A percentile compares a stretch with the other conserved stretches of the same genome.
These are phyloP conservation scores for Rugalucina vietnamica DNA, from an alignment of 2,888 invertebrate genomes.

Conservation along the genomic window DNA sequence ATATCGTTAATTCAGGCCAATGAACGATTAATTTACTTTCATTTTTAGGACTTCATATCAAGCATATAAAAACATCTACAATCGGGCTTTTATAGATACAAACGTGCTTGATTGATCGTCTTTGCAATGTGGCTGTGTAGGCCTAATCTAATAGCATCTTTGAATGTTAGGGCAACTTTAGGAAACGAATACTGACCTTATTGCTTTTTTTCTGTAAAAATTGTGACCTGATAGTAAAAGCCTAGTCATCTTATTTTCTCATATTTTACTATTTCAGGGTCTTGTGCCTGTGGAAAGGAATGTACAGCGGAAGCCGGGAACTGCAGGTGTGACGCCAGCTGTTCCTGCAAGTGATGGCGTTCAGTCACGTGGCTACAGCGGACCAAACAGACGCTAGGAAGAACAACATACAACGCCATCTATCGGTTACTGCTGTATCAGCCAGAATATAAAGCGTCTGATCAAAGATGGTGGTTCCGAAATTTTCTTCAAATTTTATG, in stretches of 20 bases:
- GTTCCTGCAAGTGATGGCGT: not conserved
- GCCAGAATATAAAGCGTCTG: conserved; percentile 1
- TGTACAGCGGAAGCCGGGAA: not conserved
- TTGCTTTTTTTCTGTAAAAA: too few relatives aligned
- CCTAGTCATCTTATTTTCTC: too few relatives aligned
- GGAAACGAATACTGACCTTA: too few relatives aligned
- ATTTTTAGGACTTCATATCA: too few relatives aligned
- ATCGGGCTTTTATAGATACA: too few relatives aligned
- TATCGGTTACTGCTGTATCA: not conserved
- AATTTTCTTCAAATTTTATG: not conserved
- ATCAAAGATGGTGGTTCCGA: conserved; percentile 1
- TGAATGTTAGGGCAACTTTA: too few relatives aligned
- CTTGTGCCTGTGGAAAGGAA: not conserved
- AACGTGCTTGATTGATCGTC: not conserved
- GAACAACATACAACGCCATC: not conserved
- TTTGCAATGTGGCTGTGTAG: too few relatives aligned
- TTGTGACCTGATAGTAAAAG: too few relatives aligned
- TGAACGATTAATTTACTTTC: too few relatives aligned
- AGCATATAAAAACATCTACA: too few relatives aligned
- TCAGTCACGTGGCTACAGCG: not conserved
- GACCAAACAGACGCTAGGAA: not conserved
- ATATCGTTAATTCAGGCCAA: too few relatives aligned
- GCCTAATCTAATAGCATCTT: too few relatives aligned
- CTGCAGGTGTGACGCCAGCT: not conserved
- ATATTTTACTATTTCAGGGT: not conserved